A percentile compares a stretch with the other conserved stretches of the same genome.
Evolutionary conservation across 2,888 invertebrate genomes (phyloP).

Genomic region (Itoplectis maculator): DNA sequence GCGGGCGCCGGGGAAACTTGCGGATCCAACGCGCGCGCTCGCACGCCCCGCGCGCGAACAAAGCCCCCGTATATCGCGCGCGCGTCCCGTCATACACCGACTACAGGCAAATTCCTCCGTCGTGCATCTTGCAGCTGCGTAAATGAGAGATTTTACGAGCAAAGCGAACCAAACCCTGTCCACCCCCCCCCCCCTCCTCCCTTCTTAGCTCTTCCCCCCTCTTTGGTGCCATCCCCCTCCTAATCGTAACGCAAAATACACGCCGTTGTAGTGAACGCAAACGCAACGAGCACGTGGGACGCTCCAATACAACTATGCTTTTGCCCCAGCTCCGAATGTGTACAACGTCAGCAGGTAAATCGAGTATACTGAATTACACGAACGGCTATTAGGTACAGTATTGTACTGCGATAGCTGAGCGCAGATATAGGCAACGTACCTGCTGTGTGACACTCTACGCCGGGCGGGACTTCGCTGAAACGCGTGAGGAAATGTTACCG

Average conservation of each 20-base stretch:
- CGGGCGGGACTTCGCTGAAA: background rate
- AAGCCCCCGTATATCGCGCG: background rate
- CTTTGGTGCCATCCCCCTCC: no score
- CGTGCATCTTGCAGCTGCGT: constrained; percentile 2
- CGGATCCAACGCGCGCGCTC: constrained; percentile 34
- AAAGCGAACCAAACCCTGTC: constrained; percentile 2
- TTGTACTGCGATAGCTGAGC: background rate
- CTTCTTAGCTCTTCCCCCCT: background rate
- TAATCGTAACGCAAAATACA: constrained; percentile 11
- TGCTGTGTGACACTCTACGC: background rate
- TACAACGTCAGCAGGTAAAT: background rate
- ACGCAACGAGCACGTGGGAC: background rate
- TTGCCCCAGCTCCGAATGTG: background rate
- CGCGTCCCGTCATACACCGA: constrained; percentile 33
- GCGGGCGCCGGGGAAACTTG: constrained; percentile 34
- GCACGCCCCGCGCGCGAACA: constrained; percentile 14
- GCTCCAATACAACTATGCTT: background rate
- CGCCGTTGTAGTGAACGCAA: background rate
- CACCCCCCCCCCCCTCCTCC: no score
- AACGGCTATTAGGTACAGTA: background rate
- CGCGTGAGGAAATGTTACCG: background rate
- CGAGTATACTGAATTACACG: constrained; percentile 10
- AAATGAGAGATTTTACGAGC: background rate
- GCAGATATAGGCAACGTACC: background rate
- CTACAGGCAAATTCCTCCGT: background rate